Evolutionary conservation across 1,140 invertebrate genomes (phyloP).

Genomic region (Nilaparvata lugens): DNA sequence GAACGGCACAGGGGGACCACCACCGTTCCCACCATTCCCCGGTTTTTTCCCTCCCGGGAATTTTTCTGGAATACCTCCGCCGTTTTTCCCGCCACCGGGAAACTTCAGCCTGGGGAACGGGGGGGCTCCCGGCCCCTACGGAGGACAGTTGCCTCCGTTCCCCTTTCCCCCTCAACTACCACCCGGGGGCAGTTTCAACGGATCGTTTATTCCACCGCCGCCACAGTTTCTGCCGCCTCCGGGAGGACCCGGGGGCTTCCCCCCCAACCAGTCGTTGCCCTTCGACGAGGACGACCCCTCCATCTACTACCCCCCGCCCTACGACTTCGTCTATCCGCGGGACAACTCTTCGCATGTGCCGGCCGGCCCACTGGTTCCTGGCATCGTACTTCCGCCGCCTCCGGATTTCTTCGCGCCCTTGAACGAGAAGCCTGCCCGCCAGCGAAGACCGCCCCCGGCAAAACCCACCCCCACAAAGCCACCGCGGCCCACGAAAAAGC

Average conservation of each 20-base stretch:
- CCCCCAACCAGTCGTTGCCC: conserved; percentile 57
- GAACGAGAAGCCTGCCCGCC: conserved; percentile 33
- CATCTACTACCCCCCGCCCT: conserved; percentile 79
- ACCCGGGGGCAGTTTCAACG: conserved; percentile 18
- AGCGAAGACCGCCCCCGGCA: conserved; percentile 17
- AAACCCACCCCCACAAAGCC: conserved; percentile 31
- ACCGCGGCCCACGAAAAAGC: conserved; percentile 31
- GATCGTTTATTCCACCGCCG: conserved; percentile 33
- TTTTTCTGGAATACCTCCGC: conserved; percentile 5
- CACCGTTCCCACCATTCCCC: conserved; percentile 40
- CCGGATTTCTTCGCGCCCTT: conserved; percentile 70
- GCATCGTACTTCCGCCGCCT: conserved; percentile 76
- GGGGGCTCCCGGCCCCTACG: conserved; percentile 30
- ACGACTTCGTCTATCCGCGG: conserved; percentile 72
- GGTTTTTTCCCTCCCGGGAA: conserved; percentile 24
- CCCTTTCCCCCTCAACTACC: conserved; percentile 36
- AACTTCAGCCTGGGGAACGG: conserved; percentile 47
- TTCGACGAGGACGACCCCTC: conserved; percentile 82
- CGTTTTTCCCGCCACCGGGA: conserved; percentile 32
- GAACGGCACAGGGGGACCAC: conserved; percentile 28
- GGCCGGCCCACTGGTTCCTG: conserved; percentile 75
- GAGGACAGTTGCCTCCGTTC: conserved; percentile 35
- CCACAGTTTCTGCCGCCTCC: conserved; percentile 35
- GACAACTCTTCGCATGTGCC: conserved; percentile 68
- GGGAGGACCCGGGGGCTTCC: conserved; percentile 55